Conservation (phyloP, 2,888 invertebrate species). For the Diplolepis rosae region DNA sequence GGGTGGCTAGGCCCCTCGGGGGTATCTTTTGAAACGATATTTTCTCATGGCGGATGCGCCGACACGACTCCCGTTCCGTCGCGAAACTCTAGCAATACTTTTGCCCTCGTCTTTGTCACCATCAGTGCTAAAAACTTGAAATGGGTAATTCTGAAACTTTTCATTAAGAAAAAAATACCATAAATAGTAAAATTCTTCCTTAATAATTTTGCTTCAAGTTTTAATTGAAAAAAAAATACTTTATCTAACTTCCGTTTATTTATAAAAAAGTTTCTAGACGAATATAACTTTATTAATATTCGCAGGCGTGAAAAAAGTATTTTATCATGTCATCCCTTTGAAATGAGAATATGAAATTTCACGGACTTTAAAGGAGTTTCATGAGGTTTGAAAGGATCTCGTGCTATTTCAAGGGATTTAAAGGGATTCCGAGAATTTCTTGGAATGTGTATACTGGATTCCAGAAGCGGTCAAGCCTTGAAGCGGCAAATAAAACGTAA, state of each 20-base stretch:
- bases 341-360: constrained; percentile 23
- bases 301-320: neutral
- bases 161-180: neutral
- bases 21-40: constrained; percentile 32
- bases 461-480: constrained; percentile 15
- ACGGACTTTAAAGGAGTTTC: constrained; percentile 20
- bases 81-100: constrained; percentile 29
- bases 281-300: neutral
- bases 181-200: neutral
- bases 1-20: constrained; percentile 21
- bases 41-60: constrained; percentile 27
- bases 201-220: neutral
- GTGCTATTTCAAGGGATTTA: constrained; percentile 22
- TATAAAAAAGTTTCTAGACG: neutral
- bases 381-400: constrained; percentile 1
- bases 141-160: constrained; percentile 27
- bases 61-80: constrained; percentile 22
- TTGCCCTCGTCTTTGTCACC: constrained; percentile 31
- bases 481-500: constrained; percentile 10
- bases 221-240: neutral
- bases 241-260: neutral
- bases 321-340: neutral
- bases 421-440: constrained; percentile 13
- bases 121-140: constrained; percentile 17
- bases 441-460: constrained; percentile 16